Percentiles rank a stretch among this genome's conserved stretches.
phyloP scores from a whole-genome alignment of 2,888 invertebrate genomes.

The Nephrotoma appendiculata region DNA sequence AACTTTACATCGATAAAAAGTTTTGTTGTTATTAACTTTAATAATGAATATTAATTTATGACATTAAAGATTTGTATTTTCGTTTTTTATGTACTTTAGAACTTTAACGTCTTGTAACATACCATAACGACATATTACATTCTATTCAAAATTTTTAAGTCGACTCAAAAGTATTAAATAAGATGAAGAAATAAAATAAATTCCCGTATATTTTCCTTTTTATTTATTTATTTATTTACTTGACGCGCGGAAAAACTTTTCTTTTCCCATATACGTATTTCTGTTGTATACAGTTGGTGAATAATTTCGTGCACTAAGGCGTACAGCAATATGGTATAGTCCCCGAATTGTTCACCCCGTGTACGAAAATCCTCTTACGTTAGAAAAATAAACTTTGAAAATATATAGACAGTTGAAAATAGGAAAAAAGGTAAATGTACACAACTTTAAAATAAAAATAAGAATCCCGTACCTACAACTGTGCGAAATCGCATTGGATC shows the following conservation, averaged over 20 bases:
- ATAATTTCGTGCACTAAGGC: not conserved
- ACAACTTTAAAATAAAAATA: not conserved
- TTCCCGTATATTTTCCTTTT: not conserved
- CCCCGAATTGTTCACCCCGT: not conserved
- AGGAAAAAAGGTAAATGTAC: not conserved
- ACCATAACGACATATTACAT: not conserved
- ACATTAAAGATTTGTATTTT: not conserved
- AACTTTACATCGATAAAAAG: not conserved
- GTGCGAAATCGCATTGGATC: constrained; percentile 5
- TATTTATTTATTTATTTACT: not conserved
- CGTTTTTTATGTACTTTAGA: not conserved
- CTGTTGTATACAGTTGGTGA: not conserved
- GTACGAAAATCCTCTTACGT: not conserved
- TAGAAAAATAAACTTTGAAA: not conserved
- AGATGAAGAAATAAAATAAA: not conserved
- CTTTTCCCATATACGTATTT: not conserved
- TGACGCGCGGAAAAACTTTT: not conserved
- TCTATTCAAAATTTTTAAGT: not conserved
- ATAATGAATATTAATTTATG: not conserved
- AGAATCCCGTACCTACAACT: not conserved
- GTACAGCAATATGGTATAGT: not conserved
- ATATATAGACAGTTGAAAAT: not conserved
- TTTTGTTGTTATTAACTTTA: not conserved
- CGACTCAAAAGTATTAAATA: not conserved
- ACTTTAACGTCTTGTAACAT: not conserved